Evolutionary conservation across 2,797 vertebrate genomes (phyloP).

Genomic region (Gadopsis bispinosus): DNA sequence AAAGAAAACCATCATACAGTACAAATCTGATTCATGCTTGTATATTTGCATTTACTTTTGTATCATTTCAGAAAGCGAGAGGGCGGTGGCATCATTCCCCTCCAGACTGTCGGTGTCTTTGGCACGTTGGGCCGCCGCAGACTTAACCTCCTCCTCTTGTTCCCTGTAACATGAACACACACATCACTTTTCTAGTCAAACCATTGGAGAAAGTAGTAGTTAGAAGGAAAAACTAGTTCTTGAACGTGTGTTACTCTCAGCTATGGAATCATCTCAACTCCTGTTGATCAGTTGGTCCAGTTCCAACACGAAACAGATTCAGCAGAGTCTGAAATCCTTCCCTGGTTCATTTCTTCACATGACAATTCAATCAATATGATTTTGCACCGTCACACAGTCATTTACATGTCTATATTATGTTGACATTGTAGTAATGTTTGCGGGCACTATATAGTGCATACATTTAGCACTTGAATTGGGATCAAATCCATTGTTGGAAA

Average conservation of each 20-base stretch:
- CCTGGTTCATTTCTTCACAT: neutral
- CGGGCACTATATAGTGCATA: no score
- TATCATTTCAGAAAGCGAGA: slow-evolving; percentile 73
- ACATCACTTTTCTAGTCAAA: neutral
- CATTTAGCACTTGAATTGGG: neutral
- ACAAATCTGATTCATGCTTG: neutral
- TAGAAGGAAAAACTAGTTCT: neutral
- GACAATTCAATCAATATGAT: neutral
- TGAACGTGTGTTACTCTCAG: neutral
- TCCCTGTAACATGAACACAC: slow-evolving; percentile 51
- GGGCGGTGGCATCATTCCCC: slow-evolving; percentile 63
- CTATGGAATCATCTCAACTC: neutral
- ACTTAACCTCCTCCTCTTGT: slow-evolving; percentile 67
- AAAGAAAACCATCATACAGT: neutral
- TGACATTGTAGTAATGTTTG: no score
- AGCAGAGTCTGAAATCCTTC: neutral
- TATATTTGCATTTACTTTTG: slow-evolving; percentile 67
- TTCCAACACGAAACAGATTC: neutral
- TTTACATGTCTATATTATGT: no score
- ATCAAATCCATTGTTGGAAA: neutral
- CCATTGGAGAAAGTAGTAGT: neutral
- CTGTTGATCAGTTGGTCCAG: neutral
- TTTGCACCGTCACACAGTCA: neutral
- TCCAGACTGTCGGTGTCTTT: slow-evolving; percentile 76
- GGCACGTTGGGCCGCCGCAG: slow-evolving; percentile 16